Evolutionary conservation across 2,888 invertebrate genomes (phyloP).

Genomic region (Corythucha ciliata): DNA sequence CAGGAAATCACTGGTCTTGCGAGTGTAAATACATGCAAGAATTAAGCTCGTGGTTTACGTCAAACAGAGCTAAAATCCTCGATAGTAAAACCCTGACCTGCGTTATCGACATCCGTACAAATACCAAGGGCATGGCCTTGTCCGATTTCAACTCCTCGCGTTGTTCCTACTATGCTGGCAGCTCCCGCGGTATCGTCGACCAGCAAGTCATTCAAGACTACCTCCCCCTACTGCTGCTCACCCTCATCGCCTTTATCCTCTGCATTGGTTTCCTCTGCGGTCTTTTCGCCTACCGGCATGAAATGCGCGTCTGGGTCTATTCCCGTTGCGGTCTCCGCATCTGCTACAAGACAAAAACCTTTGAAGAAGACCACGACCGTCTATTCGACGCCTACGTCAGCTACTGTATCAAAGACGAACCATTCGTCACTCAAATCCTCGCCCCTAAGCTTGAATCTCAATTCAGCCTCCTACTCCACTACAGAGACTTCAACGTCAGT

Average conservation of each 20-base stretch:
- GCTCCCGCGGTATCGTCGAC: slow-evolving; percentile 33
- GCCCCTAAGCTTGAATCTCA: slow-evolving; percentile 79
- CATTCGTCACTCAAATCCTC: slow-evolving; percentile 79
- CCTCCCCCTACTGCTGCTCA: slow-evolving; percentile 66
- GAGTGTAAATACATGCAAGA: slow-evolving; percentile 75
- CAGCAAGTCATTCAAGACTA: slow-evolving; percentile 60
- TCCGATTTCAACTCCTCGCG: slow-evolving; percentile 69
- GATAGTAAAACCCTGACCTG: slow-evolving; percentile 70
- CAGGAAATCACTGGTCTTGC: slow-evolving; percentile 83
- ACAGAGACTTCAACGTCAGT: slow-evolving; percentile 81
- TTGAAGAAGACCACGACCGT: slow-evolving; percentile 73
- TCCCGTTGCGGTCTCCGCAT: slow-evolving; percentile 75
- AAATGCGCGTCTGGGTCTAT: slow-evolving; percentile 76
- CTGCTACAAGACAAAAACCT: slow-evolving; percentile 73
- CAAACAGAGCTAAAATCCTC: slow-evolving; percentile 68
- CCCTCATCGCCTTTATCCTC: slow-evolving; percentile 65
- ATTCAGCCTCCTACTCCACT: slow-evolving; percentile 82
- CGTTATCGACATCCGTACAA: slow-evolving; percentile 62
- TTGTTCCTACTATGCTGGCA: slow-evolving; percentile 48
- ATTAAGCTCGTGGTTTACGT: slow-evolving; percentile 69
- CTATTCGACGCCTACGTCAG: slow-evolving; percentile 92
- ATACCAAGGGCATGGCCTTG: slow-evolving; percentile 58
- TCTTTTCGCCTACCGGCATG: slow-evolving; percentile 65
- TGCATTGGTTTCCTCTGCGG: slow-evolving; percentile 39
- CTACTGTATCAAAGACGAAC: slow-evolving; percentile 87